A percentile compares a stretch with the other conserved stretches of the same genome.
These are phyloP conservation scores for Morus bassanus DNA, from an alignment of 2,797 vertebrate genomes.

Conservation along the genomic window DNA sequence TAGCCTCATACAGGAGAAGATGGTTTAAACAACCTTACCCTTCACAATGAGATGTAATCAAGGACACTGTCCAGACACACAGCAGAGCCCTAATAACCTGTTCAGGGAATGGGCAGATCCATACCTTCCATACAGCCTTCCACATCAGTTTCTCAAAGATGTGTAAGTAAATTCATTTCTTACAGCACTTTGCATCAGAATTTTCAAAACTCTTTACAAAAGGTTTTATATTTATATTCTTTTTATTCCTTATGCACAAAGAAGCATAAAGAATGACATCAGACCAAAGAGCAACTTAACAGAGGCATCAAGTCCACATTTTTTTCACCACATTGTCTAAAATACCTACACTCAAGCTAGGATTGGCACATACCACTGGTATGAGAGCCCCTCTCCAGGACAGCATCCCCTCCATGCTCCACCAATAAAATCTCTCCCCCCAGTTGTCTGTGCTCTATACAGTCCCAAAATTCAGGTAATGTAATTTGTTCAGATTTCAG, in stretches of 20 bases:
- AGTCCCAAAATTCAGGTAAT: background rate
- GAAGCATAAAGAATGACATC: background rate
- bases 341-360: background rate
- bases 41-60: background rate
- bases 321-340: background rate
- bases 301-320: background rate
- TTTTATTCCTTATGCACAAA: background rate
- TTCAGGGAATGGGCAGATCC: background rate
- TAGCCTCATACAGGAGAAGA: background rate
- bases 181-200: background rate
- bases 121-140: background rate
- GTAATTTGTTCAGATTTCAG: background rate
- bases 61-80: background rate
- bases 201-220: background rate
- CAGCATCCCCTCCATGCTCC: background rate
- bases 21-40: background rate
- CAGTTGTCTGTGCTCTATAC: background rate
- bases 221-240: background rate
- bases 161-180: background rate
- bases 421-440: background rate
- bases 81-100: background rate
- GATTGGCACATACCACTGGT: background rate
- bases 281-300: background rate
- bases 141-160: background rate
- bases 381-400: fast-evolving